Conservation (phyloP, 2,113 vertebrate species). For the Australoheros scitulus region DNA sequence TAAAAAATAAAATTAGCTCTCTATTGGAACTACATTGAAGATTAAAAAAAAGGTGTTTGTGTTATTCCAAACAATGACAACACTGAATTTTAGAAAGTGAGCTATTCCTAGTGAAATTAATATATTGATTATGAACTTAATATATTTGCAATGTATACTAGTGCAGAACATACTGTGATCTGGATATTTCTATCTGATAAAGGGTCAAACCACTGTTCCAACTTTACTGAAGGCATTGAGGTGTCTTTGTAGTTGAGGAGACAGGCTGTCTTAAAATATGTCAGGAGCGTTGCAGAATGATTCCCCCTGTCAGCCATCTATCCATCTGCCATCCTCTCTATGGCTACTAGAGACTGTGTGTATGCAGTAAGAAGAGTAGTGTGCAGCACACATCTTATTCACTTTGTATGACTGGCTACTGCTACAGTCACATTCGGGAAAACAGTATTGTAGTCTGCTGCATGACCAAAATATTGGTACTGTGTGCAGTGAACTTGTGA, state of each 20-base stretch:
- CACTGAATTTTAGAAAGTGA: too few species aligned
- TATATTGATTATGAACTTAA: too few species aligned
- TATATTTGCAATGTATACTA: not conserved
- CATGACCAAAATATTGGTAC: not conserved
- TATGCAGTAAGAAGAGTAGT: conserved; percentile 12
- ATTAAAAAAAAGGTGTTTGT: too few species aligned
- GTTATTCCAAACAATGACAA: too few species aligned
- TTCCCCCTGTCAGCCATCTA: not conserved
- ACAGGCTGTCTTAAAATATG: conserved; percentile 12
- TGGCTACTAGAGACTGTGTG: conserved; percentile 31
- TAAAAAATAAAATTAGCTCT: too few species aligned
- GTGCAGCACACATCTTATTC: conserved; percentile 11
- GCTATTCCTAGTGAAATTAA: too few species aligned
- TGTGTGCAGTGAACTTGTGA: not conserved
- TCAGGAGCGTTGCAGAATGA: conserved; percentile 18
- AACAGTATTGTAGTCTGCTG: not conserved
- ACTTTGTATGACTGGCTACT: conserved; percentile 11
- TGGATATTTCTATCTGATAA: not conserved
- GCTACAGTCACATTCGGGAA: not conserved
- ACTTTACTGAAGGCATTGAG: not conserved
- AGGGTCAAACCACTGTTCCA: not conserved
- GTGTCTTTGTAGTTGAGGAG: conserved; percentile 12
- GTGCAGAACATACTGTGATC: not conserved
- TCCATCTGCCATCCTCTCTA: conserved; percentile 8
- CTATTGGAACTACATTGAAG: too few species aligned